phyloP scores from a whole-genome alignment of 1,140 invertebrate species.

The Drosophila malerkotliana region DNA sequence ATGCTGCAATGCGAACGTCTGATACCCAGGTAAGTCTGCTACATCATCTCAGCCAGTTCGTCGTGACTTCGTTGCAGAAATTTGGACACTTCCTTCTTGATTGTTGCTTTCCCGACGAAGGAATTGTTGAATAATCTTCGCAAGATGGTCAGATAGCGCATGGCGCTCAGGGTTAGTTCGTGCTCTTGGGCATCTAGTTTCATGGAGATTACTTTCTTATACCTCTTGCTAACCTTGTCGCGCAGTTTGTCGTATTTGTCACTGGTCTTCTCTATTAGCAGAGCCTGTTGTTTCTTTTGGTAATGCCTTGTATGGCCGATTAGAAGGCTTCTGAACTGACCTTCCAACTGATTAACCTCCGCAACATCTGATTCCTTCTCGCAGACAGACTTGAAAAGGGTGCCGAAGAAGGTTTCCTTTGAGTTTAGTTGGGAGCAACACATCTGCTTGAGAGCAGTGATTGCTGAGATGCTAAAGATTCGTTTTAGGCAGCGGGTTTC shows the following conservation, averaged over 20 bases:
- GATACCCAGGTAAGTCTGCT: slow-evolving; percentile 68
- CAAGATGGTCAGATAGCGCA: slow-evolving; percentile 30
- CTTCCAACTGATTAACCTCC: slow-evolving; percentile 25
- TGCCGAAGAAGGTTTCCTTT: slow-evolving; percentile 30
- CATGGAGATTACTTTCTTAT: slow-evolving; percentile 20
- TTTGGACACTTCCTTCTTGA: slow-evolving; percentile 7
- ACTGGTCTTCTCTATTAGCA: slow-evolving; percentile 17
- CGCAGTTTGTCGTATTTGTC: slow-evolving; percentile 33
- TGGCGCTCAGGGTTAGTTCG: slow-evolving; percentile 29
- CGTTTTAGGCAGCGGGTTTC: slow-evolving; percentile 40
- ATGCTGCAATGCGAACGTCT: slow-evolving; percentile 70
- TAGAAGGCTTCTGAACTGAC: slow-evolving; percentile 20
- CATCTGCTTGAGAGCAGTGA: slow-evolving; percentile 33
- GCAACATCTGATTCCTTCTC: slow-evolving; percentile 7
- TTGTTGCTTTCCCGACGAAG: slow-evolving; percentile 26
- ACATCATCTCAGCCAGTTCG: slow-evolving; percentile 10
- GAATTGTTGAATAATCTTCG: slow-evolving; percentile 36
- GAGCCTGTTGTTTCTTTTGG: not conserved
- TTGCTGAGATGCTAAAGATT: slow-evolving; percentile 27
- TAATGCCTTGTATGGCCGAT: slow-evolving; percentile 11
- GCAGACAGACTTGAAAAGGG: slow-evolving; percentile 32
- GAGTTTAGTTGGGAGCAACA: not conserved
- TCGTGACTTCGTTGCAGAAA: slow-evolving; percentile 37
- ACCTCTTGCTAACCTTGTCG: slow-evolving; percentile 17
- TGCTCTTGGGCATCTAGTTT: slow-evolving; percentile 30